A percentile compares a stretch with the other conserved stretches of the same genome.
phyloP scores from a whole-genome alignment of 2,797 vertebrate genomes.

The Galaxias olidus region DNA sequence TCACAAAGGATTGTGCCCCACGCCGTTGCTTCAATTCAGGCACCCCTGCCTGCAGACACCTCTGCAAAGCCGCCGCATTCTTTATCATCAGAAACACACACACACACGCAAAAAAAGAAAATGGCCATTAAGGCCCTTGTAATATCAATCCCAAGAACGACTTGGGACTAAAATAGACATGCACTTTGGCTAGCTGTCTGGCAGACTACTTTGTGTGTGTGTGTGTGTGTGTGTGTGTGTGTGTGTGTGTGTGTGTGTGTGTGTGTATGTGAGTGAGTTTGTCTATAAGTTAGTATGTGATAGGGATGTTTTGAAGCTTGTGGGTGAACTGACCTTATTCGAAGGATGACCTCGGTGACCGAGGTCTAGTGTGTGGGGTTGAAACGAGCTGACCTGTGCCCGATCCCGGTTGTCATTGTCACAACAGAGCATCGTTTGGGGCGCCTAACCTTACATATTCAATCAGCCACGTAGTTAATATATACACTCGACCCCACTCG shows the following conservation, averaged over 20 bases:
- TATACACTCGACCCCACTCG: too few relatives aligned
- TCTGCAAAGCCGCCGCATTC: constrained; percentile 37
- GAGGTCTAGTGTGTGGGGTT: too few relatives aligned
- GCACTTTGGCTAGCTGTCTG: background rate
- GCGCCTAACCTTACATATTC: too few relatives aligned
- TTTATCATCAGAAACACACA: too few relatives aligned
- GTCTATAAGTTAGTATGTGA: background rate
- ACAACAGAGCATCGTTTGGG: too few relatives aligned
- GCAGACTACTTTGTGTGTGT: constrained; percentile 39
- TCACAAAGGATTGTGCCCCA: constrained; percentile 62
- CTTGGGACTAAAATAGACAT: constrained; percentile 47
- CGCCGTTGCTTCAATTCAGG: constrained; percentile 62
- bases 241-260: constrained; percentile 8
- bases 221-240: constrained; percentile 29
- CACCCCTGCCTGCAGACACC: constrained; percentile 25
- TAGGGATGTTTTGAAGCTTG: background rate
- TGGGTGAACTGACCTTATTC: background rate
- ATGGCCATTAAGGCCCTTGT: constrained; percentile 12
- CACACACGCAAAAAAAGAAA: too few relatives aligned
- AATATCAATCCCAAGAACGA: constrained; percentile 48
- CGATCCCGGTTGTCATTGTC: too few relatives aligned
- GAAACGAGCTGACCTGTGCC: too few relatives aligned
- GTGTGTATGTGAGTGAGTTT: background rate
- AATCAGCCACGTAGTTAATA: too few relatives aligned
- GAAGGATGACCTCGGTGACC: background rate